A percentile compares a stretch with the other conserved stretches of the same genome.
Evolutionary conservation across 2,888 invertebrate species (phyloP).

Genomic region (Liodrosophila aerea): DNA sequence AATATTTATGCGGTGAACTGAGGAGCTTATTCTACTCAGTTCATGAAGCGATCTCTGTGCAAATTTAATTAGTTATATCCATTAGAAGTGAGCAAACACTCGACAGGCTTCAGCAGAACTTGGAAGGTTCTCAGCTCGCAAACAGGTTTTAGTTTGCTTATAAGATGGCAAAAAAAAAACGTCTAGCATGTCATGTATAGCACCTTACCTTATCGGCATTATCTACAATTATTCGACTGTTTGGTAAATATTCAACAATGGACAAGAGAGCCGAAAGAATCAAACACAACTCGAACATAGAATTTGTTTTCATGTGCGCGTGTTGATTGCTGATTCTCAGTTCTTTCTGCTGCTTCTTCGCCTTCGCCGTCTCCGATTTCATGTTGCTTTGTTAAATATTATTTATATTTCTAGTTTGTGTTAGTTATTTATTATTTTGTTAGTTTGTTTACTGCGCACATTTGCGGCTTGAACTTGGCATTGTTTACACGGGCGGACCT

Average conservation of each 20-base stretch:
- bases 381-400: conserved; percentile 13
- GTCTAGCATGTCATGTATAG: conserved; percentile 20
- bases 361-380: conserved; percentile 5
- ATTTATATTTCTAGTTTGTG: conserved; percentile 27
- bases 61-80: conserved; percentile 26
- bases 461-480: conserved; percentile 69
- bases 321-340: conserved; percentile 4
- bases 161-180: conserved; percentile 19
- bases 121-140: conserved; percentile 5
- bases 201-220: conserved; percentile 53
- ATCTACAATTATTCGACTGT: conserved; percentile 56
- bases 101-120: not conserved
- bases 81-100: conserved; percentile 22
- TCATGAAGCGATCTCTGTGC: conserved; percentile 13
- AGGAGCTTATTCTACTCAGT: no score
- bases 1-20: conserved; percentile 3
- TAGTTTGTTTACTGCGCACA: conserved; percentile 57
- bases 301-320: conserved; percentile 28
- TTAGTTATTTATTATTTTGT: conserved; percentile 29
- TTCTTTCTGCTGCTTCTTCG: conserved; percentile 8
- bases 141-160: conserved; percentile 36
- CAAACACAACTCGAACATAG: not conserved
- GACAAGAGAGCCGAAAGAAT: not conserved
- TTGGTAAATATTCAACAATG: conserved; percentile 57
- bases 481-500: conserved; percentile 59